Evolutionary conservation across 1,140 invertebrate species (phyloP), one percentile per base, ranked within the genome.

Genomic region (Agrypnia vestita): DNA sequence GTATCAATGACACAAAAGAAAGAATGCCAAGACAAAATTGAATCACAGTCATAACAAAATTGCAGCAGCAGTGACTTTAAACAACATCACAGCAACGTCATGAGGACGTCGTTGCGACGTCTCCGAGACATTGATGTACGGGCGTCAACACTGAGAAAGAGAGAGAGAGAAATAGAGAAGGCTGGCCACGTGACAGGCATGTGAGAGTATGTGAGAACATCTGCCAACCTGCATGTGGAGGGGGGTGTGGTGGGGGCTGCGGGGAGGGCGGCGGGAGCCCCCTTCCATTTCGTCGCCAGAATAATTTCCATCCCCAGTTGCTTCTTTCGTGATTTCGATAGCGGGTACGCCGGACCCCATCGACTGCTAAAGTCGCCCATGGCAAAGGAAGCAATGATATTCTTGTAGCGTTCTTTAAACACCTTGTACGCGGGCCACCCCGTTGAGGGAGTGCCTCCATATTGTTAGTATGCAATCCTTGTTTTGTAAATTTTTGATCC

Each of bases 261-360:
- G 78, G 13, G 80, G 82, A 43, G 82, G 76, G 25, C 85, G 80
- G 67, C 85, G 80, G n/a, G 84, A 80, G 53, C 85, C 83, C 53
- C 87, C 82, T 43, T 84, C 71, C 73, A 87, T 77, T 84, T 91
- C 91, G 83, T 92, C 91, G 84, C 91, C 91, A 83, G 89, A 89
- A 85, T 88, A 85, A 85, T 88, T 85, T 86, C 88, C 88, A 71
- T 86, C 86, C 15, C 85, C 83, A 61, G 86, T 85, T 10, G 93
- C 93, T 88, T 97, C 95, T 91, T 96, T 95, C 84, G 95, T 97
- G 85, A 97, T 97, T 93, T 97, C 96, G 91, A 93, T 92, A 86
- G 92, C 92, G 89, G 87, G 87, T 86, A 89, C 89, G 84, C 88
- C 88, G 46, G 55, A 87, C 87, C 87, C 59, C 67, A 67, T 19